Percentiles rank a stretch among this genome's conserved stretches.
These are phyloP conservation scores for Orthosia gothica DNA, from an alignment of 2,888 invertebrate species.

Conservation along the genomic window DNA sequence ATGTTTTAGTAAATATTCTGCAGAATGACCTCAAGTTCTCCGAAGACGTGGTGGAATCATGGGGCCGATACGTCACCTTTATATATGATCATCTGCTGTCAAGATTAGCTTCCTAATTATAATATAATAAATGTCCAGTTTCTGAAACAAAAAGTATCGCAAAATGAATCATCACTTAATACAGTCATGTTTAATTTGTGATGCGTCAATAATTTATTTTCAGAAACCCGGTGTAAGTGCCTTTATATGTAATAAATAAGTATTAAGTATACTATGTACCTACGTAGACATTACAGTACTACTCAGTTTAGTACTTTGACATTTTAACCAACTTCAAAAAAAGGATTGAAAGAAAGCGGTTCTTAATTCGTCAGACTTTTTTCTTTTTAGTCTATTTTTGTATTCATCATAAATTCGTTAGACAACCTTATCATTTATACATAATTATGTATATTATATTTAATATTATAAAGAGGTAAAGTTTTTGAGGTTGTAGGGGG, in stretches of 20 bases:
- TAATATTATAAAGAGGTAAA: too few species aligned
- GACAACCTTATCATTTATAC: neutral
- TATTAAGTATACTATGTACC: neutral
- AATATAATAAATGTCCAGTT: neutral
- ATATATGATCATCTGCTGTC: constrained; percentile 78
- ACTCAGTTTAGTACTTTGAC: neutral
- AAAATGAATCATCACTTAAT: neutral
- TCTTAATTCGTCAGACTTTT: neutral
- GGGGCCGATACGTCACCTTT: constrained; percentile 78
- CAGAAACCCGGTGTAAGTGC: neutral
- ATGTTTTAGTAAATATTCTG: constrained; percentile 76
- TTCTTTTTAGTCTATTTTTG: neutral
- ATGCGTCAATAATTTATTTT: neutral
- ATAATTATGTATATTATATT: too few species aligned
- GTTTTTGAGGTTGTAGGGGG: too few species aligned
- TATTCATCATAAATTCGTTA: neutral
- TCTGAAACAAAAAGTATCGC: neutral
- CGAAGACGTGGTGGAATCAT: constrained; percentile 72
- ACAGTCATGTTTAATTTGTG: too few species aligned
- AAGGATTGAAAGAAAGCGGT: too few species aligned
- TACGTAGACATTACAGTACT: neutral
- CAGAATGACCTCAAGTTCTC: constrained; percentile 74
- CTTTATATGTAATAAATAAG: neutral
- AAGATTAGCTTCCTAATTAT: constrained; percentile 51
- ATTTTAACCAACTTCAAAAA: neutral